Evolutionary conservation across 2,113 vertebrate species (phyloP), one percentile per base, ranked within the genome.

Genomic region (Colius striatus): DNA sequence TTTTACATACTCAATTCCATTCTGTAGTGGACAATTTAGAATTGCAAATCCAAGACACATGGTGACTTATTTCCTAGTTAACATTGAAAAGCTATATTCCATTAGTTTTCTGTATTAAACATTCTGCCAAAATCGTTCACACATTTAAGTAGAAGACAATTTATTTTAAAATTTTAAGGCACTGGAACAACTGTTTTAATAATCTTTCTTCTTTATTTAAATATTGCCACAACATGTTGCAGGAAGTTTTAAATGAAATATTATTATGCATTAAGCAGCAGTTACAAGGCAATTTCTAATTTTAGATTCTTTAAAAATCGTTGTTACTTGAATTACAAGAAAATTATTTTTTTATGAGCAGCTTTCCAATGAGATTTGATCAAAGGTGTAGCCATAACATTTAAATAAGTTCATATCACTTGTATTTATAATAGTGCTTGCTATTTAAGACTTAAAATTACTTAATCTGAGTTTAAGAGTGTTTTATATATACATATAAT

Each of bases 321-420:
- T 84, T 92, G 55, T 79, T 96, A 91, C 84, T 94, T 91, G 55
- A 97, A 94, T 94, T 94, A 50, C 34, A 82, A 92, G 85, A 96
- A 96, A 96, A 68, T 38, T 57, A 90, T 74, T 61, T 51, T 86
- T 91, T 95, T 88, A 84, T 82, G 84, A 92, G 38, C 62, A 87
- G 18, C 13, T 95, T 95, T 94, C 55, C 77, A 95, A 92, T 90
- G 74, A 97, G 96, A 67, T 91, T 89, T 94, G 90, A 60, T 83
- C 48, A 95, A 94, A 94, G 16, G 12, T 95, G 26, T 43, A 95
- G 30, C 17, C 53, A 73, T 75, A 91, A 57, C 12, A 20, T 90
- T 88, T 88, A 60, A 91, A 54, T 92, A 95, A 91, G n/a, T 90
- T 92, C 55, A 76, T 91, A 58, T 62, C 78, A 54, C 45, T 8